Evolutionary conservation across 37 sponge, comb jelly and placozoan genomes (phyloP).

Genomic region (Axinella damicornis): DNA sequence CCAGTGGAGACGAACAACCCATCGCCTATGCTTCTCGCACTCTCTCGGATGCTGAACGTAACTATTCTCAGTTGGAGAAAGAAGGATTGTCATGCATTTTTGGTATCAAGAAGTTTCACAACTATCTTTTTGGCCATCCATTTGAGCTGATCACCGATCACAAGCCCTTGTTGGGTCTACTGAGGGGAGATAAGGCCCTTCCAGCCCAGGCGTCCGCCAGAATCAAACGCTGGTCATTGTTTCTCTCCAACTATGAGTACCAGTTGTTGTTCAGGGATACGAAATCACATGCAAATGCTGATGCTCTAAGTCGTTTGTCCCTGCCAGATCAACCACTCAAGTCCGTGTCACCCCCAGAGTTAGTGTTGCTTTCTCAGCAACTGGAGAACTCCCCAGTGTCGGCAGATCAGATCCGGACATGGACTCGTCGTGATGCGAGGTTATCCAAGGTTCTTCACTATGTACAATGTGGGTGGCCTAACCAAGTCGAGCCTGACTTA

Average conservation of each 20-base stretch:
- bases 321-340: background rate
- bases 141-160: conserved; percentile 35
- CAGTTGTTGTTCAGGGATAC: background rate
- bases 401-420: no score
- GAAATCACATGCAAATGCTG: background rate
- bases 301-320: background rate
- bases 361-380: no score
- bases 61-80: conserved; percentile 44
- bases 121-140: background rate
- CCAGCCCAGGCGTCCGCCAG: conserved; percentile 21
- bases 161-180: conserved; percentile 24
- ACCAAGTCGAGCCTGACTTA: no score
- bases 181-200: background rate
- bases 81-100: conserved; percentile 31
- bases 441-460: no score
- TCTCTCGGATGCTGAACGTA: conserved; percentile 15
- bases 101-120: conserved; percentile 9
- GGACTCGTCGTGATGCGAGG: no score
- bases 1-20: conserved; percentile 42
- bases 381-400: no score
- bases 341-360: no score
- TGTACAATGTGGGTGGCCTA: no score
- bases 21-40: conserved; percentile 44
- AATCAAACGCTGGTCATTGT: conserved; percentile 25
- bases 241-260: background rate